Conservation (phyloP, 1,140 invertebrate species). For the Conopomorpha cramerella region DNA sequence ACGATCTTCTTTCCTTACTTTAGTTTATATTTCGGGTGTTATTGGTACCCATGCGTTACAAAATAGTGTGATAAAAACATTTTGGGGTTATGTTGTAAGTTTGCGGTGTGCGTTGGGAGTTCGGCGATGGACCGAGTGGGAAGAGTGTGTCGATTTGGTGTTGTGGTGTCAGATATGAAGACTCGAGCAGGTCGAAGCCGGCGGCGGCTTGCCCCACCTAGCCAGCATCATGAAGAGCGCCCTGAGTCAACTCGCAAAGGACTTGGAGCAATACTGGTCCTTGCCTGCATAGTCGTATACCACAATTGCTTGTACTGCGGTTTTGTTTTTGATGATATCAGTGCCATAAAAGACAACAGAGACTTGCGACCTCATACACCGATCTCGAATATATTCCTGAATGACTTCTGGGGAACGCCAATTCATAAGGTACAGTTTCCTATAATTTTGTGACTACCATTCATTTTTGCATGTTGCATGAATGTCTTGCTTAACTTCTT, state of each 20-base stretch:
- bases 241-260: conserved; percentile 38
- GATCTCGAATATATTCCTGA: conserved; percentile 88
- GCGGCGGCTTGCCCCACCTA: conserved; percentile 21
- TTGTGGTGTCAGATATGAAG: conserved; percentile 43
- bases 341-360: conserved; percentile 94
- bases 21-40: too few relatives aligned
- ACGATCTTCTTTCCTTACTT: too few relatives aligned
- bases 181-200: conserved; percentile 38
- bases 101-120: conserved; percentile 20
- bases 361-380: conserved; percentile 90
- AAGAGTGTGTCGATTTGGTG: conserved; percentile 51
- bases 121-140: conserved; percentile 49
- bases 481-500: too few relatives aligned
- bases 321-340: conserved; percentile 97
- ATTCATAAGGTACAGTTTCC: conserved; percentile 82
- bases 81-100: too few relatives aligned
- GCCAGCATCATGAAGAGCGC: conserved; percentile 20
- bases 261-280: conserved; percentile 65
- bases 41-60: too few relatives aligned
- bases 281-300: conserved; percentile 78
- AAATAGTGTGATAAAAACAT: too few relatives aligned
- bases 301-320: conserved; percentile 88
- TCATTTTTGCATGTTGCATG: background rate
- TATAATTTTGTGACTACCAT: background rate
- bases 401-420: conserved; percentile 98